A percentile compares a stretch with the other conserved stretches of the same genome.
Evolutionary conservation across 2,113 vertebrate genomes (phyloP).

Genomic region (Cairina moschata): DNA sequence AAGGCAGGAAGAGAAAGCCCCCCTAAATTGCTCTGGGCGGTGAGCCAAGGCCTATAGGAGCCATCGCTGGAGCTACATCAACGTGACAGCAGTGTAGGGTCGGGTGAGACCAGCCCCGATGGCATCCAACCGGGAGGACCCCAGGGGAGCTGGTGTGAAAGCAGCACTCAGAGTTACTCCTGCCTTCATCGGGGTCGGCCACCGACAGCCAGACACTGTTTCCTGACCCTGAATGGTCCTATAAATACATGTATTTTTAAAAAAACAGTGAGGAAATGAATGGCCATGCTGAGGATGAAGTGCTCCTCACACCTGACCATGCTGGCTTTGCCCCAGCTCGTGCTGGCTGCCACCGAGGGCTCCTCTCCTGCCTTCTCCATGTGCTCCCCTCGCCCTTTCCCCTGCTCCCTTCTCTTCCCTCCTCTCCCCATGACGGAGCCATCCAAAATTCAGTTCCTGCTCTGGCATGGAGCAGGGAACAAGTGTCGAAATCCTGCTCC

Average conservation of each 20-base stretch:
- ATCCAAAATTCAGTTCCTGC: background rate
- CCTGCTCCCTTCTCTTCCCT: background rate
- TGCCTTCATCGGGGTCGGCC: constrained; percentile 10
- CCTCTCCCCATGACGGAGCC: background rate
- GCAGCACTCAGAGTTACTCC: background rate
- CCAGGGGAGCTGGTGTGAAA: background rate
- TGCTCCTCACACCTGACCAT: background rate
- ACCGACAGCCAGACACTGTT: constrained; percentile 5
- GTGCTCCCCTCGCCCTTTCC: background rate
- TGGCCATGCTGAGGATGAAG: constrained; percentile 25
- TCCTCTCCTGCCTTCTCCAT: background rate
- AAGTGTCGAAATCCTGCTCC: background rate
- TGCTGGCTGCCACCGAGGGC: background rate
- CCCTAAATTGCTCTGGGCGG: background rate
- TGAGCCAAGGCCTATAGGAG: background rate
- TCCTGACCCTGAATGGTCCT: background rate
- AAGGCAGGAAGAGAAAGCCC: background rate
- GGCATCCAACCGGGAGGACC: background rate
- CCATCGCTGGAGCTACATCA: background rate
- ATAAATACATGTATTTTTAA: background rate
- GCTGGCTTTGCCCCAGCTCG: background rate
- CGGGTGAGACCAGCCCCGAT: background rate
- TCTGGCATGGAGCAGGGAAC: background rate
- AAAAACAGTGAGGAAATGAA: background rate
- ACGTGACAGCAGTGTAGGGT: background rate